phyloP scores from a whole-genome alignment of 2,113 vertebrate species.

The Paramormyrops kingsleyae region DNA sequence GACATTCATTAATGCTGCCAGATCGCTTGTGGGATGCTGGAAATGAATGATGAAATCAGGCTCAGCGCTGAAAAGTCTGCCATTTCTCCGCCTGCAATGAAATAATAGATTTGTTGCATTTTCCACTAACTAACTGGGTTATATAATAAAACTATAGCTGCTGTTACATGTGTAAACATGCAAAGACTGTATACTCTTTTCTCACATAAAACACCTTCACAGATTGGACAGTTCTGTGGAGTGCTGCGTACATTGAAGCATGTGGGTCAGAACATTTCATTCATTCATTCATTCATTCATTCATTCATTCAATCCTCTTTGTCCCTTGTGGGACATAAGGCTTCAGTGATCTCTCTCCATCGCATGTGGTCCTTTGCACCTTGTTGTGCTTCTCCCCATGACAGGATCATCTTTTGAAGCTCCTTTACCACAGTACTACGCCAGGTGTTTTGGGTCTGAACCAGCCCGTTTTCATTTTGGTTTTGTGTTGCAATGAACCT shows the following conservation, averaged over 20 bases:
- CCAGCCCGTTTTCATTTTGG: constrained; percentile 61
- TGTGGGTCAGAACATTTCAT: constrained; percentile 44
- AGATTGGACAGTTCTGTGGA: background rate
- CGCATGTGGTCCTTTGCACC: too few relatives aligned
- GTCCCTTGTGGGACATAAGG: too few relatives aligned
- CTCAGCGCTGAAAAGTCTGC: background rate
- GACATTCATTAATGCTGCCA: background rate
- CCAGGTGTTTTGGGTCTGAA: constrained; percentile 35
- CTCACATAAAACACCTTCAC: background rate
- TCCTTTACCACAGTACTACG: too few relatives aligned
- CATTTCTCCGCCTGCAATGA: background rate
- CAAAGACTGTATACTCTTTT: background rate
- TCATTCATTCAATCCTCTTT: too few relatives aligned
- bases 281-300: too few relatives aligned
- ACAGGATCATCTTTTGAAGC: too few relatives aligned
- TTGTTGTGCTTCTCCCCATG: too few relatives aligned
- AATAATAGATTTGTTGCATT: background rate
- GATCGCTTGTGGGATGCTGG: background rate
- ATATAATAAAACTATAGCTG: background rate
- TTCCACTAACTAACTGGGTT: background rate
- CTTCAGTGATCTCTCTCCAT: too few relatives aligned
- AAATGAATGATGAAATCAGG: background rate
- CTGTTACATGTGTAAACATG: background rate
- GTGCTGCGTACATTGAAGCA: constrained; percentile 38
- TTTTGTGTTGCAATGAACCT: constrained; percentile 67